These are phyloP conservation scores for Saimiri boliviensis DNA, from an alignment of 2,113 vertebrate species.

Conservation along the genomic window DNA sequence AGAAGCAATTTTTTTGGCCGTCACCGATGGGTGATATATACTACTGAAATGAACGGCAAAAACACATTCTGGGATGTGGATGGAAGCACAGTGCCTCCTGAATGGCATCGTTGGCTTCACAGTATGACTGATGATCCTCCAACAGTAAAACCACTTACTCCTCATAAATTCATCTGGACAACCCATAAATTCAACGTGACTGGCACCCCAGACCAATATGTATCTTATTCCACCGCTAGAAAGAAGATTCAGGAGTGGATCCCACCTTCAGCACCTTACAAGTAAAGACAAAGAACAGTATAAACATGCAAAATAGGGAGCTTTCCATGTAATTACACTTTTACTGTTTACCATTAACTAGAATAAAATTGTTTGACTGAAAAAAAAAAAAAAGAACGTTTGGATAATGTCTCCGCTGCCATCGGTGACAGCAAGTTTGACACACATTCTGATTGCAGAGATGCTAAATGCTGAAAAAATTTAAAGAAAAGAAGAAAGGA, in stretches of 20 bases:
- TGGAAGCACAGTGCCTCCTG: slow-evolving; percentile 97
- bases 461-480: background rate
- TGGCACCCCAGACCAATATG: slow-evolving; percentile 89
- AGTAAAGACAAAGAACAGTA: slow-evolving; percentile 62
- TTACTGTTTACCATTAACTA: slow-evolving; percentile 58
- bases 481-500: background rate
- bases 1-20: too few species aligned
- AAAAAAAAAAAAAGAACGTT: too few species aligned
- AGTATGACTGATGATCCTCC: slow-evolving; percentile 94
- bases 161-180: slow-evolving; percentile 94
- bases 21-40: slow-evolving; percentile 97
- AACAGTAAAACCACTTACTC: slow-evolving; percentile 91
- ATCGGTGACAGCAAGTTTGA: background rate
- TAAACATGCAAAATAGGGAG: background rate
- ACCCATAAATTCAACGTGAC: slow-evolving; percentile 94
- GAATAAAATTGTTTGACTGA: slow-evolving; percentile 68
- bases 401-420: background rate
- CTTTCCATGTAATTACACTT: slow-evolving; percentile 63
- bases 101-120: slow-evolving; percentile 99
- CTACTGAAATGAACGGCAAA: slow-evolving; percentile 95
- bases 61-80: slow-evolving; percentile 94
- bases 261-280: slow-evolving; percentile 83
- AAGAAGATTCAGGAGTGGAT: slow-evolving; percentile 99
- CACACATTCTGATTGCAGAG: background rate
- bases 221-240: slow-evolving; percentile 94